Evolutionary conservation across 2,888 invertebrate species (phyloP), one percentile per base, ranked within the genome.

Genomic region (Oscheius sp.): DNA sequence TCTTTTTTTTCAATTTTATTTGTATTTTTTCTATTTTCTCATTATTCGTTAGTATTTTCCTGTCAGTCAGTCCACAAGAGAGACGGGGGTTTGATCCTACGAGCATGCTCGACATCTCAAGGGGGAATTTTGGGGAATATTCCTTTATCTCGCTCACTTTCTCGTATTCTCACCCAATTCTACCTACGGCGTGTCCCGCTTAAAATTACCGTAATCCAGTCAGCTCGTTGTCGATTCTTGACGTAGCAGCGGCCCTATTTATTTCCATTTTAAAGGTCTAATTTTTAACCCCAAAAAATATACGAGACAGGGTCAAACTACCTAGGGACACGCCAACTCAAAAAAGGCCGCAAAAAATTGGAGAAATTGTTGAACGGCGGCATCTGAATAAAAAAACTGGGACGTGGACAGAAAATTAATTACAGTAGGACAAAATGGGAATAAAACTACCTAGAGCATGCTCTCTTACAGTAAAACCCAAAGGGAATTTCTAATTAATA

Each of bases 141-240:
- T n/a, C n/a, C n/a, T n/a, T n/a, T 35, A 9, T 35, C 35, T 35
- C 35, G 3, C 35, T 9, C 35, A 35, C 35, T n/a, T n/a, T n/a
- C n/a, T 35, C 35, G 35, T 6, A 35, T 35, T 35, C 35, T 35
- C 35, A 35, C 35, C 35, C 35, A 9, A n/a, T 9, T 35, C 55
- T 55, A 55, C 55, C 55, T 55, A 55, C 21, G 12, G 55, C 55
- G 55, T 55, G 55, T 55, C 55, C 55, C 55, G 25, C 55, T 55
- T 13, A 55, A 55, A 25, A 18, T 23, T 55, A 55, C 55, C 55
- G 25, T 55, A 55, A 55, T 55, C 55, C 55, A 55, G 55, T 55
- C 55, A 55, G 55, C 55, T 55, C 55, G 3, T 55, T 55, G 55
- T 23, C 55, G 55, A 55, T 23, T 55, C 55, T 55, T 55, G 55